Evolutionary conservation across 64 coral and sea anemone genomes (phyloP).

Genomic region (Astreopora myriophthalma): DNA sequence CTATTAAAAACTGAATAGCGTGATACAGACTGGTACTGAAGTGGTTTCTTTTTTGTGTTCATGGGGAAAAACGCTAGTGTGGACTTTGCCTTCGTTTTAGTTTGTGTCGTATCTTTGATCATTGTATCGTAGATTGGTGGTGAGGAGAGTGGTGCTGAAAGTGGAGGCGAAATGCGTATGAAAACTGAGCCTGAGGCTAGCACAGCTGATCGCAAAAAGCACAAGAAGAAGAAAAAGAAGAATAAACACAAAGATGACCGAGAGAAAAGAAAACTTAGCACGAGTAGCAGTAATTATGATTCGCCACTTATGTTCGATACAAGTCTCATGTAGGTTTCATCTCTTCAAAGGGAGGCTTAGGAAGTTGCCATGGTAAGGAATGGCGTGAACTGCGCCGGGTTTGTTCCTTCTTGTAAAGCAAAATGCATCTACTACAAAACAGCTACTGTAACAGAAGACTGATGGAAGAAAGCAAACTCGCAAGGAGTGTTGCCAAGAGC

Average conservation of each 20-base stretch:
- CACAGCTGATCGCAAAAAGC: conserved; percentile 55
- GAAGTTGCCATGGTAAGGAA: too few species aligned
- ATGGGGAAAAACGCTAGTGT: too few species aligned
- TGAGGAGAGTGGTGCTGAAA: conserved; percentile 81
- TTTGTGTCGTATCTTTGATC: neutral
- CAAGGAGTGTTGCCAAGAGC: too few species aligned
- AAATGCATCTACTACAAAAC: too few species aligned
- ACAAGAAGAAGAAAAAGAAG: conserved; percentile 99
- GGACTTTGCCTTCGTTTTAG: too few species aligned
- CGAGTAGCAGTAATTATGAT: conserved; percentile 93
- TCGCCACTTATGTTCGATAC: conserved; percentile 83
- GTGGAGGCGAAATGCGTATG: conserved; percentile 52
- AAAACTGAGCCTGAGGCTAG: conserved; percentile 50
- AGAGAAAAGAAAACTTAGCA: conserved; percentile 90
- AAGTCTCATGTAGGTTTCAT: conserved; percentile 27
- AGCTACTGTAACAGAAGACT: too few species aligned
- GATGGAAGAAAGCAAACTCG: too few species aligned
- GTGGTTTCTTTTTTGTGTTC: too few species aligned
- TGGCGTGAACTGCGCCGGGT: too few species aligned
- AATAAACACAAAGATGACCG: conserved; percentile 91
- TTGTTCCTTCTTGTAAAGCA: too few species aligned
- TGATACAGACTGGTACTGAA: too few species aligned
- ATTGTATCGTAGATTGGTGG: conserved; percentile 65
- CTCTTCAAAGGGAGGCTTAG: neutral
- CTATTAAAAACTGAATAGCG: too few species aligned